These are phyloP conservation scores for Patella caerulea DNA, from an alignment of 2,888 invertebrate species.

Conservation along the genomic window DNA sequence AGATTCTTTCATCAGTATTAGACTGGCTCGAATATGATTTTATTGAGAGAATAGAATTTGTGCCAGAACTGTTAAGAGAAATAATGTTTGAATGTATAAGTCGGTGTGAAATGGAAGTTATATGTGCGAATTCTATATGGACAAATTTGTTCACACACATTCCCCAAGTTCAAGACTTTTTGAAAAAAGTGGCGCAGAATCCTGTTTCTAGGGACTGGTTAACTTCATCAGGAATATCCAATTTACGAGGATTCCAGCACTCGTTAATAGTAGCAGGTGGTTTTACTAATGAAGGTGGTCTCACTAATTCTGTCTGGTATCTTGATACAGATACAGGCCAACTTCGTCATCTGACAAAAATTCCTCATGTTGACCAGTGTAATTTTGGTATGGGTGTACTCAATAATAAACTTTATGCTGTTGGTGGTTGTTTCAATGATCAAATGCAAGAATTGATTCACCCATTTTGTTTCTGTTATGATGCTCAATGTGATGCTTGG, in stretches of 20 bases:
- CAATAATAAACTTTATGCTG: slow-evolving; percentile 80
- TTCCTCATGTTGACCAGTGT: slow-evolving; percentile 83
- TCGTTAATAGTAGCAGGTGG: slow-evolving; percentile 81
- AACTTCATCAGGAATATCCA: slow-evolving; percentile 71
- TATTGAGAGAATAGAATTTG: slow-evolving; percentile 69
- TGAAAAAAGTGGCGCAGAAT: background rate
- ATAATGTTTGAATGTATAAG: slow-evolving; percentile 73
- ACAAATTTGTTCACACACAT: slow-evolving; percentile 14
- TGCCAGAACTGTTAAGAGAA: slow-evolving; percentile 72
- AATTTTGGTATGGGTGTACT: slow-evolving; percentile 81
- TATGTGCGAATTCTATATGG: slow-evolving; percentile 15
- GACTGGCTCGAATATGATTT: slow-evolving; percentile 76
- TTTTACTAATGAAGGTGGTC: slow-evolving; percentile 73
- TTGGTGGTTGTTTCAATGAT: slow-evolving; percentile 81
- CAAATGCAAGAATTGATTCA: slow-evolving; percentile 79
- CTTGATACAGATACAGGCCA: slow-evolving; percentile 76
- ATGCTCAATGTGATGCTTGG: slow-evolving; percentile 78
- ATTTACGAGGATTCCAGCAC: slow-evolving; percentile 80
- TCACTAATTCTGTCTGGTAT: slow-evolving; percentile 81
- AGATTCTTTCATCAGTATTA: slow-evolving; percentile 76
- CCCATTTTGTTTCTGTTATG: slow-evolving; percentile 81
- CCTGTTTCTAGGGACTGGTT: background rate
- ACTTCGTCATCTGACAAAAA: slow-evolving; percentile 79
- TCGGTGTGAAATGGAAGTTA: slow-evolving; percentile 31
- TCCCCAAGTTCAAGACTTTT: background rate